phyloP scores from a whole-genome alignment of 2,113 vertebrate species.

The Callipepla californica region DNA sequence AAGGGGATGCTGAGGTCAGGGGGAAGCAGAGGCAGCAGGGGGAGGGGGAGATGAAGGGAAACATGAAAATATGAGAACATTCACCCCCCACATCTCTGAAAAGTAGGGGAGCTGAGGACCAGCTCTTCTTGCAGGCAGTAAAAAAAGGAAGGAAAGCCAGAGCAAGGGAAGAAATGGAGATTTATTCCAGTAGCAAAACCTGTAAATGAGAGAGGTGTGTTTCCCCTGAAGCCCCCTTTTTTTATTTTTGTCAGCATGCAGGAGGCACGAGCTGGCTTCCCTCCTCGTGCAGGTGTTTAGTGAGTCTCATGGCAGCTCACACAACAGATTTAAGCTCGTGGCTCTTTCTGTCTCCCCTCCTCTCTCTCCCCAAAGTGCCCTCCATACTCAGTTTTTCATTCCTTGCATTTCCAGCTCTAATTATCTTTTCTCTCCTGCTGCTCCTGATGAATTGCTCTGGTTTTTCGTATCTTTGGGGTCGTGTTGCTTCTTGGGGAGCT shows the following conservation, averaged over 20 bases:
- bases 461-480: slow-evolving; percentile 58
- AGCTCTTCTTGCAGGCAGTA: accelerated
- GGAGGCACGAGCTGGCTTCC: background rate
- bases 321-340: slow-evolving; percentile 54
- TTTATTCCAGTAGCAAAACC: background rate
- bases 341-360: slow-evolving; percentile 29
- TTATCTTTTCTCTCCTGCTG: slow-evolving; percentile 74
- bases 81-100: background rate
- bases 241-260: background rate
- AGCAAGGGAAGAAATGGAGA: background rate
- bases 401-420: slow-evolving; percentile 11
- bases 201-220: background rate
- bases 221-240: background rate
- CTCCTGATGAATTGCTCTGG: slow-evolving; percentile 55
- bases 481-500: slow-evolving; percentile 24
- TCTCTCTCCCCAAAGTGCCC: slow-evolving; percentile 51
- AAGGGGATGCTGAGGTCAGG: background rate
- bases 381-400: slow-evolving; percentile 58
- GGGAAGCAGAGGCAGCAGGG: background rate
- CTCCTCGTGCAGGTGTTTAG: background rate
- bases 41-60: background rate
- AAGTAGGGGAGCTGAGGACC: background rate
- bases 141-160: background rate
- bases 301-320: background rate
- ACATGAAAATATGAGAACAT: background rate